A percentile compares a stretch with the other conserved stretches of the same genome.
Evolutionary conservation across 1,140 invertebrate genomes (phyloP).

Genomic region (Sitobion miscanthi): DNA sequence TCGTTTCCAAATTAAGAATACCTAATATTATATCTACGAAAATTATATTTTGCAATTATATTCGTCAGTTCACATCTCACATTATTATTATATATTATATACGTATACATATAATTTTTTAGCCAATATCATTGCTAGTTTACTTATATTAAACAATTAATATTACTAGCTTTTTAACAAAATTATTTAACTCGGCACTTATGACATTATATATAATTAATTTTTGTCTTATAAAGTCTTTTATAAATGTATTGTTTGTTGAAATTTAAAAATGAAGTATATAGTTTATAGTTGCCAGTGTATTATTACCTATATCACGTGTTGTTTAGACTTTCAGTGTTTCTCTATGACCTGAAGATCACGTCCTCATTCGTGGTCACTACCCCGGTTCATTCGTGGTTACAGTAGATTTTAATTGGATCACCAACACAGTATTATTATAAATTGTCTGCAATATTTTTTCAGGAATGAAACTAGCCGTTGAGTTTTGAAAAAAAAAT

Average conservation of each 20-base stretch:
- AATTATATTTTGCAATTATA: too few relatives aligned
- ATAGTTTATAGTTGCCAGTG: neutral
- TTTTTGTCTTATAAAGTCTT: neutral
- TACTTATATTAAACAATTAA: neutral
- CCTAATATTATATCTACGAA: neutral
- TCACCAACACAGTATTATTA: neutral
- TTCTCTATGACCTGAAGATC: neutral
- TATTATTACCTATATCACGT: neutral
- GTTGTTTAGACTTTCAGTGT: neutral
- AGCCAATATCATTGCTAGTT: neutral
- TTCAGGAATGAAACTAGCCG: neutral
- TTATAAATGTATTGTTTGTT: neutral
- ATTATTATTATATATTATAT: neutral
- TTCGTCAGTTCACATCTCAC: neutral
- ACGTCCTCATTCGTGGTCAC: neutral
- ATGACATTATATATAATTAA: too few relatives aligned
- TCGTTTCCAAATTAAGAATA: neutral
- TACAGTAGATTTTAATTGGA: neutral
- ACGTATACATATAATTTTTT: neutral
- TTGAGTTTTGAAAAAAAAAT: neutral
- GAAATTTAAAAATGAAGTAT: neutral
- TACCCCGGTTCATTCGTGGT: neutral
- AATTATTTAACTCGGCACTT: neutral
- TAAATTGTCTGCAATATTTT: neutral
- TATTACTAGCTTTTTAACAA: neutral